Base-by-base conservation (phyloP, 2,888 invertebrate species). In the Parascotia fuliginaria region DNA sequence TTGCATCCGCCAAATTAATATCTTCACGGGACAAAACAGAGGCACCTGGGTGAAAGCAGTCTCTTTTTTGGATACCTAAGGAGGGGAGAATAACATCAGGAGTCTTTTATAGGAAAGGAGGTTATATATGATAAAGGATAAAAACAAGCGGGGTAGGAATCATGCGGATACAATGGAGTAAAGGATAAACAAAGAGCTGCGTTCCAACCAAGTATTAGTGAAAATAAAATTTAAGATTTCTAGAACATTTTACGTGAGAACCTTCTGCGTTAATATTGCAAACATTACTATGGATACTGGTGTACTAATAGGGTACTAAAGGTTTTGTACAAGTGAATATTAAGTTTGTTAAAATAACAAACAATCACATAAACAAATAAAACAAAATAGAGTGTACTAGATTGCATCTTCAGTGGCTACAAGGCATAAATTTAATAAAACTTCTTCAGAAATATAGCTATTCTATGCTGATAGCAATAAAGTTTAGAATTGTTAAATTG, bases 21-120 rank as follows among this genome's bases (percentile, higher is more conserved):
- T 93, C 93, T 79, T 95, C 95, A 77, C 95, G 91, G 60, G 93
- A 93, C 74, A 95, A 88, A 83, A 93, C 93, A 75, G 96, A 95
- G 37, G 95, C 94, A 75, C 98, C 98, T 85, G 98, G 97, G 93
- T 98, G 98, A 93, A 98, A 97, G 94, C 98, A 98, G 93, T 95
- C 95, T 92, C 98, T 85, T 89, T 92, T 92, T 81, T 91, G 92
- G 89, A 92, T 90, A 87, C 92, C 92, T 92, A 89, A 67, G 85
- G 80, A 74, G 44, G 81, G 87, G 81, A 76, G 51, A 60, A 71
- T 53, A 53, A 32, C 41, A 48, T 79, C 57, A 77, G 79, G 78
- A 70, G 55, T n/a, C 31, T 42, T 53, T 48, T 28, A 46, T 44
- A 57, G 55, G 76, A 73, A 66, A 65, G 69, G 75, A 71, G 14